Conservation (phyloP, 1,140 invertebrate species). For the Eriocheir sinensis region DNA sequence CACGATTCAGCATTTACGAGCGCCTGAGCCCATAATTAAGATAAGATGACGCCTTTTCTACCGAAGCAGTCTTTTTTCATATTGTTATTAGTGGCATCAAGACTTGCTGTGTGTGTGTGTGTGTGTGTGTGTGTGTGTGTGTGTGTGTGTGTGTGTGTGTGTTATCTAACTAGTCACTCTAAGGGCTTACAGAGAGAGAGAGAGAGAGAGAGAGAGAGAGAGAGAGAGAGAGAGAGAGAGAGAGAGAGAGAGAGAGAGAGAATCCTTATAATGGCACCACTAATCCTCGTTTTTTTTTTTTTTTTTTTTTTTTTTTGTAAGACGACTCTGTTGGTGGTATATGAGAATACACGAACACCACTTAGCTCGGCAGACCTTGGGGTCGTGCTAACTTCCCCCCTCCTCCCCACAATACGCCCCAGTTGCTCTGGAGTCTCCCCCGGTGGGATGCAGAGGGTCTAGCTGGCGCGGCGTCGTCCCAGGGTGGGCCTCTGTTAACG, state of each 20-base stretch:
- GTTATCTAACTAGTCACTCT: background rate
- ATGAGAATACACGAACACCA: too few relatives aligned
- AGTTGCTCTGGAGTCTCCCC: background rate
- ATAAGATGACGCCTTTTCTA: background rate
- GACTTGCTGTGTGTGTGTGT: background rate
- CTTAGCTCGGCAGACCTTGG: too few relatives aligned
- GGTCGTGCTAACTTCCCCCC: too few relatives aligned
- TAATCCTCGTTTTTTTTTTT: too few relatives aligned
- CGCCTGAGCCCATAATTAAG: conserved; percentile 13
- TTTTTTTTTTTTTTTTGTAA: background rate
- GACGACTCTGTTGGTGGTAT: too few relatives aligned
- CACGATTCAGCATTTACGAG: conserved; percentile 23
- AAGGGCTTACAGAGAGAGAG: background rate
- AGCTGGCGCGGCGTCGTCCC: background rate
- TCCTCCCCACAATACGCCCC: background rate
- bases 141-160: conserved; percentile 47
- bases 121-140: conserved; percentile 47
- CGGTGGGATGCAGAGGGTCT: background rate
- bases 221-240: conserved; percentile 26
- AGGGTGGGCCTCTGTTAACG: background rate
- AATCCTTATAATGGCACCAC: background rate
- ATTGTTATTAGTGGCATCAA: background rate
- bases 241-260: conserved; percentile 35
- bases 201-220: background rate
- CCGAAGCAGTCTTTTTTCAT: background rate